Evolutionary conservation across 2,113 vertebrate genomes (phyloP).

Genomic region (Thunnus maccoyii): DNA sequence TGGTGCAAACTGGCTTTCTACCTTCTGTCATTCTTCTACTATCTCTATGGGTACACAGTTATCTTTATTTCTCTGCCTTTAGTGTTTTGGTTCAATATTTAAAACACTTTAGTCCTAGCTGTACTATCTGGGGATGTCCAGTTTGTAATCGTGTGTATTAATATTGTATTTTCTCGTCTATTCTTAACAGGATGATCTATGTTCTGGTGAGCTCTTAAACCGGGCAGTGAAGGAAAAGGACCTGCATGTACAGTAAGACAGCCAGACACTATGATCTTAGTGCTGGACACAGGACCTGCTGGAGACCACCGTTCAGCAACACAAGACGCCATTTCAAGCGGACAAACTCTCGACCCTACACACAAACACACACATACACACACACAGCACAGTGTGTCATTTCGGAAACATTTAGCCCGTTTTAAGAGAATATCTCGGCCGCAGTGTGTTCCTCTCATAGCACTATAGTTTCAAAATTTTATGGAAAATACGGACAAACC

Average conservation of each 20-base stretch:
- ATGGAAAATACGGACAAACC: conserved; percentile 59
- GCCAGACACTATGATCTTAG: conserved; percentile 67
- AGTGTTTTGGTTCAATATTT: too few species aligned
- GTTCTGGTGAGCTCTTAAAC: conserved; percentile 98
- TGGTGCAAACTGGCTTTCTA: conserved; percentile 99
- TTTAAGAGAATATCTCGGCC: conserved; percentile 52
- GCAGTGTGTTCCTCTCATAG: conserved; percentile 54
- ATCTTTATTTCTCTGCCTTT: background rate
- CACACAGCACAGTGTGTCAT: conserved; percentile 52
- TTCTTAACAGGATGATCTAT: conserved; percentile 94
- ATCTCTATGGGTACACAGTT: conserved; percentile 94
- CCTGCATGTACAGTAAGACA: conserved; percentile 63
- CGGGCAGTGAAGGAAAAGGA: conserved; percentile 36
- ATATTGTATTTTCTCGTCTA: background rate
- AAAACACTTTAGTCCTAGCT: too few species aligned
- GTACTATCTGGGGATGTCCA: background rate
- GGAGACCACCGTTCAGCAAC: conserved; percentile 61
- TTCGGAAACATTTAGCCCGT: conserved; percentile 70
- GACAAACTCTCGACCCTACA: conserved; percentile 63
- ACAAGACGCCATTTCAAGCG: conserved; percentile 65
- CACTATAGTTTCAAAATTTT: conserved; percentile 50
- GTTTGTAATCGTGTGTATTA: too few species aligned
- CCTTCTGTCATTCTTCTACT: conserved; percentile 99
- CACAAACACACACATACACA: background rate
- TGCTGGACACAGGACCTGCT: conserved; percentile 79